Percentiles rank a stretch among this genome's conserved stretches.
Evolutionary conservation across 2,888 invertebrate genomes (phyloP).

Genomic region (Lissonota sp.): DNA sequence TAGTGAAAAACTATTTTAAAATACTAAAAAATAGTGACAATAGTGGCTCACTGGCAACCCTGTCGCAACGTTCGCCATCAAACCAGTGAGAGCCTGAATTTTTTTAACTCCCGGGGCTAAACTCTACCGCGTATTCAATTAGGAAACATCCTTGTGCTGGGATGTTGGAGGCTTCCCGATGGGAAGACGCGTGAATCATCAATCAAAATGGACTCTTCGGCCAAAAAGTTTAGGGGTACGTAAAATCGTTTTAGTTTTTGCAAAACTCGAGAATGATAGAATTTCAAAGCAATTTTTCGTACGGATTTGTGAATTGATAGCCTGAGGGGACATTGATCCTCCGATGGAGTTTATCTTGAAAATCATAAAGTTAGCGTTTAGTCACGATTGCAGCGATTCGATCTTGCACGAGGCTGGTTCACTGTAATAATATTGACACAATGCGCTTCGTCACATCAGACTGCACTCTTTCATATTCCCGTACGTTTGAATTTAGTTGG

Average conservation of each 20-base stretch:
- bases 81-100: constrained; percentile 3
- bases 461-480: constrained; percentile 5
- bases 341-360: constrained; percentile 27
- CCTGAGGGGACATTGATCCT: not conserved
- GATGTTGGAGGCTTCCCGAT: not conserved
- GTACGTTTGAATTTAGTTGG: constrained; percentile 24
- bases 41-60: too few species aligned
- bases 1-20: too few species aligned
- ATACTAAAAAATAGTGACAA: too few species aligned
- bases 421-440: constrained; percentile 76
- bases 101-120: constrained; percentile 4
- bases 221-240: not conserved
- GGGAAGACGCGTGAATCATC: constrained; percentile 27
- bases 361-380: constrained; percentile 14
- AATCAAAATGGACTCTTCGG: constrained; percentile 34
- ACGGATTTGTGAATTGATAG: not conserved
- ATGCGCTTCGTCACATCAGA: constrained; percentile 67
- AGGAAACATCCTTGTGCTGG: constrained; percentile 24
- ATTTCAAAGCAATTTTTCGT: constrained; percentile 42
- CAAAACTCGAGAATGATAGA: constrained; percentile 15
- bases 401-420: constrained; percentile 62
- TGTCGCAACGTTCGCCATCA: constrained; percentile 49
- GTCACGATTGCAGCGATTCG: constrained; percentile 5
- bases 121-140: constrained; percentile 43
- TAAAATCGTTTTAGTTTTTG: constrained; percentile 23